Evolutionary conservation across 2,797 vertebrate genomes (phyloP).

Genomic region (Strix occidentalis): DNA sequence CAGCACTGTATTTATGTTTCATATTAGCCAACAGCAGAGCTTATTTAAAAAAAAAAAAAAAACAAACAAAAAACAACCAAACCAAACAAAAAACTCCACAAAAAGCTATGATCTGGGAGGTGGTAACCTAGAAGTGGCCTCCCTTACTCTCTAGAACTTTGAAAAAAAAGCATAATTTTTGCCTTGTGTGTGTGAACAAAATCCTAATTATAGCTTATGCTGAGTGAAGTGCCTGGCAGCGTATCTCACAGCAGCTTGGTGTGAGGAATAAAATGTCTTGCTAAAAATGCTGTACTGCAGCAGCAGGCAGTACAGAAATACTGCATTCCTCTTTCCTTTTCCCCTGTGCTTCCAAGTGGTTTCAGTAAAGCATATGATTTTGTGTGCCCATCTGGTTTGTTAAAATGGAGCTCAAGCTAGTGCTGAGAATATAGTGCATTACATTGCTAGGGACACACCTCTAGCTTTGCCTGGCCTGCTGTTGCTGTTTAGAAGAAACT

Average conservation of each 20-base stretch:
- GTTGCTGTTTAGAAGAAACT: neutral
- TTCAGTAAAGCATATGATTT: neutral
- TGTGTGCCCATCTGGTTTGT: neutral
- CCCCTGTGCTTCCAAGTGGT: neutral
- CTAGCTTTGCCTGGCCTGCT: neutral
- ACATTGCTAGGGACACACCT: neutral
- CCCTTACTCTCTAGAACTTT: neutral
- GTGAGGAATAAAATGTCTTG: neutral
- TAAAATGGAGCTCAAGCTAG: neutral
- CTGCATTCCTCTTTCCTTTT: neutral
- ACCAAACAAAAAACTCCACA: neutral
- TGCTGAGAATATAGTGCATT: neutral
- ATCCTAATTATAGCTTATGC: neutral
- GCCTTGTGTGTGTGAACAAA: neutral
- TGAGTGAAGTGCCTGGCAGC: neutral
- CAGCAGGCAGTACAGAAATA: neutral
- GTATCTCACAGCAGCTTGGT: neutral
- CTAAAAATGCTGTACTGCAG: neutral
- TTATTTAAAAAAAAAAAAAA: neutral
- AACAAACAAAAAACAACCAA: too few species aligned
- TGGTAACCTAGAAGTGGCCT: neutral
- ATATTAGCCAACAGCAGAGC: neutral
- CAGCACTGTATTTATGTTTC: neutral
- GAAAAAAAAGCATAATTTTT: neutral
- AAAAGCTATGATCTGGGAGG: neutral